phyloP scores from a whole-genome alignment of 2,113 vertebrate genomes.

The Mustelus asterias region DNA sequence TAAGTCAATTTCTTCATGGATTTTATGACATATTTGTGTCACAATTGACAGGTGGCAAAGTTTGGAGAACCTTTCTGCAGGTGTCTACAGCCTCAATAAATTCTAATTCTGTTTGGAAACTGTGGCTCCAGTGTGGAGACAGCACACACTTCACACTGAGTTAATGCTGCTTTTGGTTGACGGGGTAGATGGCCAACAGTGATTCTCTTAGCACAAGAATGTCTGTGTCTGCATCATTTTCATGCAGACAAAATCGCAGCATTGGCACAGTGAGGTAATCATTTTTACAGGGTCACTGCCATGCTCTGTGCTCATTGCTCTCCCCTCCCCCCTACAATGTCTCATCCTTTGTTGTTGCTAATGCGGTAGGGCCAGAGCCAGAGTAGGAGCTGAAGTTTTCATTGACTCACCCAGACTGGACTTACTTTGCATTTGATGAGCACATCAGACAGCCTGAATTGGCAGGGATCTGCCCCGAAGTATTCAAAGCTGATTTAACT shows the following conservation, averaged over 20 bases:
- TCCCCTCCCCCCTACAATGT: neutral
- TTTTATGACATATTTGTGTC: neutral
- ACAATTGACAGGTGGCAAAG: neutral
- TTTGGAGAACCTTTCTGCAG: neutral
- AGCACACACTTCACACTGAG: neutral
- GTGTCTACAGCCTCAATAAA: neutral
- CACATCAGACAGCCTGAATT: constrained; percentile 20
- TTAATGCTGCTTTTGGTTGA: neutral
- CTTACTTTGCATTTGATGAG: constrained; percentile 18
- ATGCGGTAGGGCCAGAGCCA: constrained; percentile 13
- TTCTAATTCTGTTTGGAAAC: neutral
- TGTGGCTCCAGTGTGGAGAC: neutral
- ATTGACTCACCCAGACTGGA: constrained; percentile 13
- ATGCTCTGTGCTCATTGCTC: neutral
- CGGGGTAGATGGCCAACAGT: neutral
- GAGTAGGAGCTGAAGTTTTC: constrained; percentile 22
- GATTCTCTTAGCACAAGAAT: neutral
- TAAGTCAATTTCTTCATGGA: neutral
- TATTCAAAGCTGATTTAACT: neutral
- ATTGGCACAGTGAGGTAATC: neutral
- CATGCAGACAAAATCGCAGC: neutral
- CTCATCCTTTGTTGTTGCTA: constrained; percentile 11
- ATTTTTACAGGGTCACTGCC: neutral
- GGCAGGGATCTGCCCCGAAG: neutral
- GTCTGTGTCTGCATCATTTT: neutral